Base-by-base conservation (phyloP, 2,113 vertebrate species). In the Limanda limanda region DNA sequence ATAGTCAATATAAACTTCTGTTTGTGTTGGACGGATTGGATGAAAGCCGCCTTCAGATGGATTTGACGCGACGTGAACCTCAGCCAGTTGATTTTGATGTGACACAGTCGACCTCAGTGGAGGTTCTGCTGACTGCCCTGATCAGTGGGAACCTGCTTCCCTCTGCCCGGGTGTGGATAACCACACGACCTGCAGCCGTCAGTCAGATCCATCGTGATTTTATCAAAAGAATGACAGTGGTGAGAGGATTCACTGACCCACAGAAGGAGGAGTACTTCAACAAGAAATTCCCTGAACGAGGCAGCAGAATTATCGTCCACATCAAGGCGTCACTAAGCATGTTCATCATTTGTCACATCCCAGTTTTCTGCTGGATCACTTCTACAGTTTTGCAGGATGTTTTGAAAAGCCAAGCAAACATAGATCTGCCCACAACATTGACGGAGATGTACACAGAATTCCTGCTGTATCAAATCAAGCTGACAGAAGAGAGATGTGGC, bases 201-300 rank as follows among this genome's bases (percentile, higher is more conserved):
- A 15, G 37, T 21, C 37, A 21, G 37, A 42, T 42, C 37, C n/a
- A 23, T 23, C 13, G 4, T 8, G n/a, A 23, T 10, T 42, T 42
- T 2, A 20, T 45, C 60, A 20, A 63, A 5, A 63, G 60, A 45
- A 23, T 23, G n/a, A 63, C 60, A 1, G 10, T 42, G 18, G 60
- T 63, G 20, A 45, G 60, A 42, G 60, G 60, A 21, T 63, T 63
- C 31, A 63, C 20, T 17, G 60, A 63, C 23, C 60, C 35, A 23
- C 60, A 63, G 37, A 63, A 63, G n/a, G 60, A 63, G 37, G 60
- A 63, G 12, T 63, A 63, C n/a, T 63, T 63, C 60, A 40, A 23
- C 37, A 63, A 23, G 35, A 63, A 63, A 14, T 63, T 63, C 60
- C 20, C 35, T 14, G 35, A 42, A 15, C 60, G 45, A 8, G 20